Conservation (phyloP, 2,888 invertebrate genomes). For the Herminia tarsipennalis region DNA sequence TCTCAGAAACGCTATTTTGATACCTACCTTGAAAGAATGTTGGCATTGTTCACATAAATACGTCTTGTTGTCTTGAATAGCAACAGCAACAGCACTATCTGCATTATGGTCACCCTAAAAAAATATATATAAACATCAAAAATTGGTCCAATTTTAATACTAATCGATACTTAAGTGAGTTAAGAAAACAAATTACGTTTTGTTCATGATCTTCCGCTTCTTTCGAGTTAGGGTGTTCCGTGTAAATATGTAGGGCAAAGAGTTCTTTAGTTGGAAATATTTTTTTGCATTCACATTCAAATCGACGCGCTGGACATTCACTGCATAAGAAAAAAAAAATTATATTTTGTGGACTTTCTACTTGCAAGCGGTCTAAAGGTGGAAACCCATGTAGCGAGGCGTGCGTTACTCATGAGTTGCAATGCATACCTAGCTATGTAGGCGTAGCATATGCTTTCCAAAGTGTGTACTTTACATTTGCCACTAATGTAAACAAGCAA, state of each 20-base stretch:
- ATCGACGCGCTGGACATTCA: slow-evolving; percentile 48
- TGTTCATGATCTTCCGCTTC: slow-evolving; percentile 3
- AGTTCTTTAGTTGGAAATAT: slow-evolving; percentile 51
- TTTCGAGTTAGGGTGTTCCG: slow-evolving; percentile 38
- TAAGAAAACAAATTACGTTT: slow-evolving; percentile 9
- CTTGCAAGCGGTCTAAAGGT: no score
- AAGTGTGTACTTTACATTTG: no score
- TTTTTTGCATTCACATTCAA: slow-evolving; percentile 59
- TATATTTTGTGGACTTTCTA: no score
- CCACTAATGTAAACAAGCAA: no score
- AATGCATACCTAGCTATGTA: no score
- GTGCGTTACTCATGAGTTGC: no score
- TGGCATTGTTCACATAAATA: slow-evolving; percentile 63
- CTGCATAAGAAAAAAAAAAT: slow-evolving; percentile 39
- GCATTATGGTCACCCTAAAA: slow-evolving; percentile 14
- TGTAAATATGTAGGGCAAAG: slow-evolving; percentile 49
- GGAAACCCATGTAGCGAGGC: no score
- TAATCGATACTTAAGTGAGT: no score
- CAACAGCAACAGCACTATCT: slow-evolving; percentile 6
- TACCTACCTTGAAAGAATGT: slow-evolving; percentile 76
- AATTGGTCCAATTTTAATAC: neutral
- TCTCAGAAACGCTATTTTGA: neutral
- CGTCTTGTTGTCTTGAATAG: slow-evolving; percentile 16
- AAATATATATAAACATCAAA: neutral
- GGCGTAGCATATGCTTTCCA: no score